Evolutionary conservation across 2,113 vertebrate genomes (phyloP).

Genomic region (Trachemys scripta): DNA sequence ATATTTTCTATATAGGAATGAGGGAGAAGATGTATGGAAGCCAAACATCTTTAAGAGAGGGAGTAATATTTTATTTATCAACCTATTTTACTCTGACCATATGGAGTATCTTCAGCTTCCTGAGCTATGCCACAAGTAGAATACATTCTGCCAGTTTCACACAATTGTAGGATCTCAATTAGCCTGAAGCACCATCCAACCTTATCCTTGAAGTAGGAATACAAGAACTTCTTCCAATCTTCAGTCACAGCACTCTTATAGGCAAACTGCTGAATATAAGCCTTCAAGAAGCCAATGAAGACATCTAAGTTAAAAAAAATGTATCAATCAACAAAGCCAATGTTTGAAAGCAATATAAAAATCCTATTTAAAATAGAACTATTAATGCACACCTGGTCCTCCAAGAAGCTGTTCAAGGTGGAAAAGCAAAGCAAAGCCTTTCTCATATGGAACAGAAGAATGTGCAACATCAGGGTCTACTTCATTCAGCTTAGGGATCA

Average conservation of each 20-base stretch:
- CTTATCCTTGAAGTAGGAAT: slow-evolving; percentile 94
- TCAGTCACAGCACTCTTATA: slow-evolving; percentile 91
- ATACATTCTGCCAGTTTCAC: not conserved
- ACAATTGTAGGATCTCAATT: not conserved
- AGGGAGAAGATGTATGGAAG: not conserved
- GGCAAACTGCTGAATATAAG: slow-evolving; percentile 92
- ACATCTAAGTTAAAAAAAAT: slow-evolving; percentile 83
- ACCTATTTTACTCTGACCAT: not conserved
- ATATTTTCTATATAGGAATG: not conserved
- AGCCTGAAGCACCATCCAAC: slow-evolving; percentile 74
- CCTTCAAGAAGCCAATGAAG: slow-evolving; percentile 95
- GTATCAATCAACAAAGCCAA: not conserved
- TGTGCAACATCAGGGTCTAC: slow-evolving; percentile 91
- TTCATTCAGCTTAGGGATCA: slow-evolving; percentile 86
- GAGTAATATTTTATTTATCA: not conserved
- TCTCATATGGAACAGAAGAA: slow-evolving; percentile 96
- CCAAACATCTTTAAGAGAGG: too few relatives aligned
- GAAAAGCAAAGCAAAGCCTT: slow-evolving; percentile 96
- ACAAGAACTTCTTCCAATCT: slow-evolving; percentile 94
- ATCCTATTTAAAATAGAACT: not conserved
- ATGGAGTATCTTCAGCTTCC: not conserved
- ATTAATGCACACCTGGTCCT: slow-evolving; percentile 87
- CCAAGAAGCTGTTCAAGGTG: slow-evolving; percentile 94
- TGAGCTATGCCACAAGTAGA: not conserved
- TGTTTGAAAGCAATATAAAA: not conserved